Evolutionary conservation across 2,113 vertebrate genomes (phyloP).

Genomic region (Platycercus adscitus): DNA sequence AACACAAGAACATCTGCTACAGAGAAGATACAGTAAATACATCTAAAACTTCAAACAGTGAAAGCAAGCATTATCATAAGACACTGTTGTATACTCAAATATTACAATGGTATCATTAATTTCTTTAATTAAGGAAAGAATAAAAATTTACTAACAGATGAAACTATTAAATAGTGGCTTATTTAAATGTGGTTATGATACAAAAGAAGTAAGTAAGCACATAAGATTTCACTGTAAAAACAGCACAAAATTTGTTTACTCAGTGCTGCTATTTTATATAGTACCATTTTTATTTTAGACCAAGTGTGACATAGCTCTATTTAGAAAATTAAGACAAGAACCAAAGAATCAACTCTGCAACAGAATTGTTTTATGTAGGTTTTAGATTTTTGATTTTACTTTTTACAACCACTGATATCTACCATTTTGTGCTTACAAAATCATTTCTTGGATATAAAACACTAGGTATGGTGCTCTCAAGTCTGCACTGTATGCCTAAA

Average conservation of each 20-base stretch:
- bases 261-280: background rate
- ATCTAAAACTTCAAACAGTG: background rate
- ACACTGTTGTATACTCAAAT: background rate
- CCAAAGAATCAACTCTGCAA: background rate
- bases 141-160: background rate
- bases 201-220: background rate
- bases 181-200: background rate
- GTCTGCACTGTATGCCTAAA: background rate
- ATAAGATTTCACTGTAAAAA: background rate
- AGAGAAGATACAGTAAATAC: background rate
- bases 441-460: background rate
- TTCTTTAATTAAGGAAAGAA: conserved; percentile 32
- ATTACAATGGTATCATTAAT: background rate
- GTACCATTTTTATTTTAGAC: background rate
- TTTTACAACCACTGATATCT: background rate
- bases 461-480: background rate
- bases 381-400: background rate
- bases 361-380: background rate
- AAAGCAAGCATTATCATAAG: background rate
- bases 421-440: background rate
- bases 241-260: background rate
- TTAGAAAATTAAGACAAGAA: background rate
- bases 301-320: background rate
- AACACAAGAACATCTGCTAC: background rate
- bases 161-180: background rate